Evolutionary conservation across 2,797 vertebrate species (phyloP), one percentile per base, ranked within the genome.

Genomic region (Gadopsis marmoratus): DNA sequence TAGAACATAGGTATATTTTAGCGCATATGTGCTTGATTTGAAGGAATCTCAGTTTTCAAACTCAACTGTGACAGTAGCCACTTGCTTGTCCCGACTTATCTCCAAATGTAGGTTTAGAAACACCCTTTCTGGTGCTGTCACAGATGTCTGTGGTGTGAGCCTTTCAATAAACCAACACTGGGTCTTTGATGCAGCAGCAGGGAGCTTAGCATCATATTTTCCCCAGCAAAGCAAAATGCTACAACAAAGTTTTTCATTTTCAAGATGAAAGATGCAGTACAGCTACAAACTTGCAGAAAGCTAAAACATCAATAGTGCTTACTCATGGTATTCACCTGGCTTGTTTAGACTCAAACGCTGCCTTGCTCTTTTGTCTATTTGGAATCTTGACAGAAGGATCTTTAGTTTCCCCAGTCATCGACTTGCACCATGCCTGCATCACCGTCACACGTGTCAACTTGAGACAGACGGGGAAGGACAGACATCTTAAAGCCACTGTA

Each of bases 401-500:
- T 73, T 73, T 12, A 43, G n/a, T 62, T 31, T 53, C 21, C 19
- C 45, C 35, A 2, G n/a, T 9, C 4, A 23, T 31, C 4, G 23
- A 61, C 31, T 37, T 6, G 76, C 76, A 54, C 66, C 60, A 2
- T 71, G 53, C 70, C 48, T 65, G 63, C 33, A 47, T 41, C 37
- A 37, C 13, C 12, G n/a, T 51, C 53, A 66, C 81, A 81, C 17
- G 19, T 41, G 77, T 74, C 65, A 8, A 23, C 35, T 68, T 48
- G 35, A 59, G 58, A 53, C 35, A 51, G 33, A 50, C 0, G 0
- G 61, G 33, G 43, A 69, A 33, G 80, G 78, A 77, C 71, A 74
- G 74, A 31, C 63, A 50, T 54, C 53, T 72, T 39, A 37, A 66
- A 62, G 60, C 37, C 33, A 21, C 60, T 53, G 17, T 35, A 64